These are phyloP conservation scores for Geotrupes spiniger DNA, from an alignment of 2,888 invertebrate genomes.

Conservation along the genomic window DNA sequence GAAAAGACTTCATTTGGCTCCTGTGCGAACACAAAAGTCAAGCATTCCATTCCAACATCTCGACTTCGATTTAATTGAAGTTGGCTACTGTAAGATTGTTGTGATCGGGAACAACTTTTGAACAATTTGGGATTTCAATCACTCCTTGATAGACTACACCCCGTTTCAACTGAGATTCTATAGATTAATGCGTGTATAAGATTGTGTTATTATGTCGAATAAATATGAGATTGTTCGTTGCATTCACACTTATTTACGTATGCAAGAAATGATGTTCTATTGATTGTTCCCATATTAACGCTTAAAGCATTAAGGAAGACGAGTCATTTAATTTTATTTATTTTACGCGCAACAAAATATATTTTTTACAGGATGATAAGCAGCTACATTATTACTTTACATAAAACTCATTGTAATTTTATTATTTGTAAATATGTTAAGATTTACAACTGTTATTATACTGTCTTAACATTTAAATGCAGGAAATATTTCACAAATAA, in stretches of 20 bases:
- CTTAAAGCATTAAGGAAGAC: no score
- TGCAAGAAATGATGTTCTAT: background rate
- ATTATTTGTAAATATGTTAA: no score
- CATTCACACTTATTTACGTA: constrained; percentile 1
- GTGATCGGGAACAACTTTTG: constrained; percentile 29
- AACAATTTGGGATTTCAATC: constrained; percentile 29
- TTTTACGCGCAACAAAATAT: no score
- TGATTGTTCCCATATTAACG: background rate
- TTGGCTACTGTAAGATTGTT: constrained; percentile 40
- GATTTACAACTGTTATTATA: no score
- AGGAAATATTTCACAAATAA: no score
- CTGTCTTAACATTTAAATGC: no score
- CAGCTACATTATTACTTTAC: no score
- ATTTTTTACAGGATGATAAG: no score
- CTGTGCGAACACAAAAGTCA: constrained; percentile 44
- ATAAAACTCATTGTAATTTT: no score
- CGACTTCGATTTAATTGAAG: constrained; percentile 45
- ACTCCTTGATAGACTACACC: constrained; percentile 15
- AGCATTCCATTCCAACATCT: constrained; percentile 43
- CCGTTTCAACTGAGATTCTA: background rate
- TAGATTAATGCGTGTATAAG: no score
- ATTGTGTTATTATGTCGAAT: background rate
- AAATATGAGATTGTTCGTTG: constrained; percentile 1
- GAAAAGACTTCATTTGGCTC: constrained; percentile 49
- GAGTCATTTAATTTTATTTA: no score